These are phyloP conservation scores for Chirona hameri DNA, from an alignment of 2,888 invertebrate species.

Conservation along the genomic window DNA sequence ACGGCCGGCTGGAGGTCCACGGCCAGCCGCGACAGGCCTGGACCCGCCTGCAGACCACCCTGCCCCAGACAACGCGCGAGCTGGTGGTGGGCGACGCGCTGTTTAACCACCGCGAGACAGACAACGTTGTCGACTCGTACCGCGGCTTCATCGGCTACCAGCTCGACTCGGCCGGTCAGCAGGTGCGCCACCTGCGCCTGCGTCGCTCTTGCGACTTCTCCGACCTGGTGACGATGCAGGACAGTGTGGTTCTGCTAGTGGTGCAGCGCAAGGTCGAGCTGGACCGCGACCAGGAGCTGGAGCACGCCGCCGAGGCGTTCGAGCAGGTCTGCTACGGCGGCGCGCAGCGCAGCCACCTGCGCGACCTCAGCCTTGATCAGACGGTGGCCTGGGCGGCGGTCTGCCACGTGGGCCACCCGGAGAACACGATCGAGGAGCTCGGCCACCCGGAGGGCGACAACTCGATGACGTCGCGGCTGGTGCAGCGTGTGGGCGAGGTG, in stretches of 20 bases:
- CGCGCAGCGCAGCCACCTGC: neutral
- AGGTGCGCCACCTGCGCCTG: neutral
- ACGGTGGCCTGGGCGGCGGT: neutral
- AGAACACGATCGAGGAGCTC: constrained; percentile 3
- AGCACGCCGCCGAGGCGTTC: neutral
- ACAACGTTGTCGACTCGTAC: neutral
- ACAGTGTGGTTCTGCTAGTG: neutral
- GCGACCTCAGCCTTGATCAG: neutral
- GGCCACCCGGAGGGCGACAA: neutral
- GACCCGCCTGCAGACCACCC: neutral
- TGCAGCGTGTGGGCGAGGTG: neutral
- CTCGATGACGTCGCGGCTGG: neutral
- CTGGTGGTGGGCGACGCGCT: neutral
- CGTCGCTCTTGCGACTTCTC: neutral
- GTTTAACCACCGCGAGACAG: neutral
- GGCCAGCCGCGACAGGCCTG: neutral
- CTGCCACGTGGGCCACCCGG: constrained; percentile 4
- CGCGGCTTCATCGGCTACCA: constrained; percentile 7
- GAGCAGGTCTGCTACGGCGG: constrained; percentile 26
- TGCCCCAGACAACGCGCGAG: constrained; percentile 1
- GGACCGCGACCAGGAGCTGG: neutral
- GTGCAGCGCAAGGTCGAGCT: neutral
- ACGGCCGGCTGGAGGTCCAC: constrained; percentile 11
- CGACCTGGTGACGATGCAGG: neutral
- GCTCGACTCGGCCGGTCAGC: neutral